Evolutionary conservation across 2,113 vertebrate genomes (phyloP).

Genomic region (Chiloscyllium plagiosum): DNA sequence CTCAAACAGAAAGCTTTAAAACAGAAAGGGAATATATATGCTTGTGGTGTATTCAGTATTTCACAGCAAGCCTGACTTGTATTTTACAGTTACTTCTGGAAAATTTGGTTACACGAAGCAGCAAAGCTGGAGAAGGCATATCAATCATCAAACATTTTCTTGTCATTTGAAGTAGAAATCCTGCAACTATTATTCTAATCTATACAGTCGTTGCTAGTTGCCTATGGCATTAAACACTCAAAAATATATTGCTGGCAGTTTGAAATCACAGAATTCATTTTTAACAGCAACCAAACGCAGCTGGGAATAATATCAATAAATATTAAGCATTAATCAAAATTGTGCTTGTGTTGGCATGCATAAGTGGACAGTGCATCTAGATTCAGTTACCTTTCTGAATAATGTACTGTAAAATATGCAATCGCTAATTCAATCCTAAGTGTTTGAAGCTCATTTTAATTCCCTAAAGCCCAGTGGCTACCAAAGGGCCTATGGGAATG

Average conservation of each 20-base stretch:
- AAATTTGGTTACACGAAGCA: background rate
- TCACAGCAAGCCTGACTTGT: background rate
- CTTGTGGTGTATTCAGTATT: background rate
- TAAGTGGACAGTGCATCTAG: background rate
- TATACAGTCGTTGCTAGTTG: background rate
- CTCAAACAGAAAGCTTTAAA: background rate
- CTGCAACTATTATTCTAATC: constrained; percentile 27
- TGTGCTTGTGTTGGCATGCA: background rate
- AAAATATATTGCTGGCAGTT: background rate
- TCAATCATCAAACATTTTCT: background rate
- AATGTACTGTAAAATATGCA: constrained; percentile 9
- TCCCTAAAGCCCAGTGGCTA: background rate
- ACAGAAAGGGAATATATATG: background rate
- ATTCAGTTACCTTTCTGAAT: background rate
- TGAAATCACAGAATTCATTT: background rate
- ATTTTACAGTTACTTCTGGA: background rate
- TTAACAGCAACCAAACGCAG: background rate
- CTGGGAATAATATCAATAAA: background rate
- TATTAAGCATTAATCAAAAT: constrained; percentile 2
- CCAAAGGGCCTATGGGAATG: background rate
- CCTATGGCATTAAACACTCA: background rate
- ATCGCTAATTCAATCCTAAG: background rate
- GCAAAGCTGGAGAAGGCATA: background rate
- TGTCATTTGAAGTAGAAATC: background rate
- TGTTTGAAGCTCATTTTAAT: constrained; percentile 14